Base-by-base conservation (phyloP, 1,140 invertebrate species). In the Formica selysi region DNA sequence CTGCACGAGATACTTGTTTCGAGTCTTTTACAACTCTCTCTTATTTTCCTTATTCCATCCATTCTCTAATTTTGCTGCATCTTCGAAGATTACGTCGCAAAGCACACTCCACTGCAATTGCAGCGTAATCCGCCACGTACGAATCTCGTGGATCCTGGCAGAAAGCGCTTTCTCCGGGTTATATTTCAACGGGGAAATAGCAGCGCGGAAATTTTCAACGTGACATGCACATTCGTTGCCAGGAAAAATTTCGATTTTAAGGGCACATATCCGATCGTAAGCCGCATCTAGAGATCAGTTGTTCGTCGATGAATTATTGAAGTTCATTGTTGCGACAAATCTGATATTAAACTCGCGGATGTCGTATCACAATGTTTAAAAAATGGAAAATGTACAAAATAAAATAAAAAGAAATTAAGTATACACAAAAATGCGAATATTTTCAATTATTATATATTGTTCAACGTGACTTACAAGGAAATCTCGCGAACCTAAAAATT, bases 201-300 rank as follows among this genome's bases (percentile, higher is more conserved):
- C 26, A 29, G 26, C 26, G 26, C 1, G 26, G 26, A 29, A 29
- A 29, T 76, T 84, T 81, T 79, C 73, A 74, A 51, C 61, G 26
- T 22, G 61, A 83, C 68, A 57, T 62, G 65, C 70, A 74, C 68
- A 13, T 70, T 79, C 16, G 32, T n/a, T 57, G 54, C 22, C 48
- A 54, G 38, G 84, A 64, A 76, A 65, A 70, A 81, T 81, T 85
- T 85, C 87, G 86, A 89, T 89, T 89, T 89, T 71, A 61, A 78
- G 44, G 74, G 44, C 61, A 19, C 54, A 67, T 29, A 51, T 38
- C 54, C 74, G 51, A 41, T 36, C 61, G 2, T 67, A 54, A 62
- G 64, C 16, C 74, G 67, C 51, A 61, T 61, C 62, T 41, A 76
- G 83, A 87, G 83, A 87, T 89, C 76, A 87, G 26, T 79, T 48